These are phyloP conservation scores for Catagonus wagneri DNA, from an alignment of 2,113 vertebrate species.

Conservation along the genomic window DNA sequence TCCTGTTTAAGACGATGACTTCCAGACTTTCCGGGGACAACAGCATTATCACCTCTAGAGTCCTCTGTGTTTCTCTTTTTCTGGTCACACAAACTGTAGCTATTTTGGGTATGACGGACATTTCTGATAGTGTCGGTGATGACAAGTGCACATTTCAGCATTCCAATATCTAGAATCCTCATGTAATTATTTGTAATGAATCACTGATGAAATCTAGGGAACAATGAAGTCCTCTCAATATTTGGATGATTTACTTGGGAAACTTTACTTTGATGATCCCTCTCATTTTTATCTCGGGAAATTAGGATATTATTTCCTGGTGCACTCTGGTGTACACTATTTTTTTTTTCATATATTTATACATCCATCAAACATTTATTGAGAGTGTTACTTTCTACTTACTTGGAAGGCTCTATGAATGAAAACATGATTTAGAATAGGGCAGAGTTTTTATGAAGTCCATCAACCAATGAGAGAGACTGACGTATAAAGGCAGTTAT, in stretches of 20 bases:
- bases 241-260: not conserved
- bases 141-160: constrained; percentile 19
- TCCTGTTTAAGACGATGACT: not conserved
- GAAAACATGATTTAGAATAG: not conserved
- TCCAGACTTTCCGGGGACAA: constrained; percentile 25
- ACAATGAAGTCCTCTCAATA: not conserved
- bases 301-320: constrained; percentile 35
- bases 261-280: constrained; percentile 31
- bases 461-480: not conserved
- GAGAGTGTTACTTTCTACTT: constrained; percentile 2
- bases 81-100: not conserved
- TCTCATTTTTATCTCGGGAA: constrained; percentile 57
- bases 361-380: not conserved
- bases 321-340: not conserved
- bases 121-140: not conserved
- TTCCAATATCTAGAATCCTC: not conserved
- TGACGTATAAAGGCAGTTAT: not conserved
- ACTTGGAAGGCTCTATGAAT: not conserved
- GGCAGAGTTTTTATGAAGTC: not conserved
- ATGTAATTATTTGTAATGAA: constrained; percentile 57
- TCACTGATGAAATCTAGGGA: constrained; percentile 29
- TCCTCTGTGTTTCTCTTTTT: not conserved
- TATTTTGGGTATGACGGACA: not conserved
- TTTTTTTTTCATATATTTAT: not conserved
- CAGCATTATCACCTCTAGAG: not conserved